Base-by-base conservation (phyloP, 1,140 invertebrate genomes). In the Dreissena polymorpha region DNA sequence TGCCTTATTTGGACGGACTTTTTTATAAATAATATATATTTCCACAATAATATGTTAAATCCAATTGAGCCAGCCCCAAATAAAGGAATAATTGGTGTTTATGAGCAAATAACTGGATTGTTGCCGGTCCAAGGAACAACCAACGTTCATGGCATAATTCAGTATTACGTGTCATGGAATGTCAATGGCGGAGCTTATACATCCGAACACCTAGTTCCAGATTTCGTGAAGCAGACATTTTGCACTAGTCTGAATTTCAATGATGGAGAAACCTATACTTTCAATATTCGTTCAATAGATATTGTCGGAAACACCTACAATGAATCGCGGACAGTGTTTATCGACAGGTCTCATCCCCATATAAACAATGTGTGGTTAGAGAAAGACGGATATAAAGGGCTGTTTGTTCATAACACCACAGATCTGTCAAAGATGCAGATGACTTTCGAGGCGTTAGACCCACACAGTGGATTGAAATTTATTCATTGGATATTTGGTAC, bases 341-440 rank as follows among this genome's bases (percentile, higher is more conserved):
- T 89, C 49, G 88, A 89, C 64, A 21, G 68, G 14, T 77, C 68
- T 13, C 53, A 7, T 6, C 86, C 88, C 0, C 29, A 69, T 13
- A 85, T 89, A 2, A n/a, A 53, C 23, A 53, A 85, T 25, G 50
- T 77, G 0, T 80, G 86, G 67, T 50, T 89, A 14, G 55, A 27
- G 13, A 85, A 79, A 65, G 76, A 83, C 27, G 79, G 73, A 64
- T 51, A 73, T 60, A 29, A 83, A 51, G 16, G 81, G 14, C 70
- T 86, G 27, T 85, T 72, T 64, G 85, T 89, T 49, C 88, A 89
- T 67, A 71, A 79, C 71, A 71, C 21, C n/a, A 80, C 78, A 12
- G 88, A 89, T 76, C 84, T 89, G 3, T 86, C 88, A 10, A 79
- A 63, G 50, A 89, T 89, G 88, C 23, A 49, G n/a, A 50, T 89